Evolutionary conservation across 2,797 vertebrate species (phyloP), one percentile per base, ranked within the genome.

Genomic region (Scomberomorus guttatus): DNA sequence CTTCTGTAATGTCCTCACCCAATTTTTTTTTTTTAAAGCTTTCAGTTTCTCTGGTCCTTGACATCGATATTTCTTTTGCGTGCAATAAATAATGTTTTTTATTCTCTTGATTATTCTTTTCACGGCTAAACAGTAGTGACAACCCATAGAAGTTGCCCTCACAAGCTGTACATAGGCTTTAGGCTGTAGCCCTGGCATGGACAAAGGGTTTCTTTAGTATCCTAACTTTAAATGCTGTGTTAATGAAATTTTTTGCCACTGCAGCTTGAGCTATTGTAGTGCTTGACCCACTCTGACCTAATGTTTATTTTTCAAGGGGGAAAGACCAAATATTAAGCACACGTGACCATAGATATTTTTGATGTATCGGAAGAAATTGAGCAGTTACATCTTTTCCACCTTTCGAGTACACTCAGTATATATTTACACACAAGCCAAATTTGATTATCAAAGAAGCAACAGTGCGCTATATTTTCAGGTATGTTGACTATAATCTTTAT

Each of bases 101-200:
- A 20, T 50, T 50, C 44, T 86, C 57, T 74, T 18, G n/a, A 76
- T 66, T 55, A 55, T 75, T 76, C 63, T 58, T 59, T 75, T 75
- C 52, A 27, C 44, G 54, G 59, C 72, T 50, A 51, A 75, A 65
- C 52, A 1, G 54, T 62, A 62, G 72, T 72, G 64, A 75, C 32
- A 72, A 55, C 70, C 79, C 20, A 57, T 1, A 70, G 65, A 54
- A 72, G 75, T 81, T 50, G 20, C 66, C 57, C 80, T 84, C 79
- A 73, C 87, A 74, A 61, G 85, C 82, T 92, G 90, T 92, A 93
- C 70, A 92, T 90, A 91, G 44, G 87, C 87, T 84, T 61, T 75
- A 72, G 72, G 82, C 83, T 72, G 61, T 72, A 80, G 75, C 86
- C 82, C 69, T 51, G 76, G 83, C 75, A 63, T 84, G 70, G 74